Evolutionary conservation across 2,797 vertebrate genomes (phyloP).

Genomic region (Bucorvus abyssinicus): DNA sequence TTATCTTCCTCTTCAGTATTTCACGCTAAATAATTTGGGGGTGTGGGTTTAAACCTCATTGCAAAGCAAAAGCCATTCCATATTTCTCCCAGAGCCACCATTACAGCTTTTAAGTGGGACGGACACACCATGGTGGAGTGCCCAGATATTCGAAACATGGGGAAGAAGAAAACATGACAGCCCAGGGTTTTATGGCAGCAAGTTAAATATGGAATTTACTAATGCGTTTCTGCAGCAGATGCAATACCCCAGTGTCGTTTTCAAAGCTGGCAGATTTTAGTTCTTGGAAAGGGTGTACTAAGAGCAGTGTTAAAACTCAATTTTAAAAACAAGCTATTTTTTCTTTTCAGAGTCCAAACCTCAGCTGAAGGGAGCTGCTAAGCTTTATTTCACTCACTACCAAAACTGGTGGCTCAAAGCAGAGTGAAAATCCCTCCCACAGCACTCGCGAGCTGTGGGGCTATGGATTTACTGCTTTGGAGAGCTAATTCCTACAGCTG

Average conservation of each 20-base stretch:
- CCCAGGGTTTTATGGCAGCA: not conserved
- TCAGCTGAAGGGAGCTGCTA: not conserved
- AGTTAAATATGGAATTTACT: constrained; percentile 47
- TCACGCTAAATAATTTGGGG: not conserved
- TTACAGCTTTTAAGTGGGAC: not conserved
- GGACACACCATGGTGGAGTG: not conserved
- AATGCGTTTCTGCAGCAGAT: constrained; percentile 33
- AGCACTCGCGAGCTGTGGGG: not conserved
- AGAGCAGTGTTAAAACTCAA: not conserved
- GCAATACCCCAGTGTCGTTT: constrained; percentile 47
- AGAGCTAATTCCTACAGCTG: constrained; percentile 36
- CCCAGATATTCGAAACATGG: not conserved
- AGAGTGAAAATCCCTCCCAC: not conserved
- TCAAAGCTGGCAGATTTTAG: constrained; percentile 36
- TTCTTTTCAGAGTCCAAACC: not conserved
- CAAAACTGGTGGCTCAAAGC: not conserved
- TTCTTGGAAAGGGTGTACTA: constrained; percentile 45
- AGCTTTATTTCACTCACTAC: not conserved
- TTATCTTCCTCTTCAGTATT: not conserved
- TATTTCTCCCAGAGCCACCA: not conserved
- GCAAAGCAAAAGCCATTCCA: not conserved
- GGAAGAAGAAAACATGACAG: not conserved
- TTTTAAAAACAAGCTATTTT: not conserved
- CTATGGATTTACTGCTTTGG: not conserved
- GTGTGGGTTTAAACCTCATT: not conserved